Conservation (phyloP, 2,797 vertebrate genomes). For the Mareca penelope region DNA sequence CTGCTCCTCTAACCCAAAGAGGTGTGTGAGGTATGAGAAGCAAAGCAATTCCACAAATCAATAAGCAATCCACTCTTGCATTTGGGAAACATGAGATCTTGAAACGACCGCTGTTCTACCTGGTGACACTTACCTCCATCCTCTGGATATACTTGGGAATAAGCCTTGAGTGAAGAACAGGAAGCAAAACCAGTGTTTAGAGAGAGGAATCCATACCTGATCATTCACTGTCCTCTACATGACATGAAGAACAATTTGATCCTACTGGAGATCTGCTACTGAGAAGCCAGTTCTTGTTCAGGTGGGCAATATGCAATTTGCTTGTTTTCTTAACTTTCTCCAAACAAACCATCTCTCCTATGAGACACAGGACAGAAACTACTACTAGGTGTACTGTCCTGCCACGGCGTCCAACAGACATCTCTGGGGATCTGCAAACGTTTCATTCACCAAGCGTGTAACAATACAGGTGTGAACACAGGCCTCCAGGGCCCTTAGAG, state of each 20-base stretch:
- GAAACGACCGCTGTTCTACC: not conserved
- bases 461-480: not conserved
- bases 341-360: not conserved
- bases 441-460: not conserved
- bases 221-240: not conserved
- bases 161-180: not conserved
- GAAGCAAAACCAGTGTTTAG: not conserved
- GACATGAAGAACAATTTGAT: not conserved
- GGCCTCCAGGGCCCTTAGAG: not conserved
- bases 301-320: not conserved
- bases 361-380: accelerated
- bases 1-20: not conserved
- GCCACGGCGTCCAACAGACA: not conserved
- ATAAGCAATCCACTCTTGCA: not conserved
- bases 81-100: not conserved
- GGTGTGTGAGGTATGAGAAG: not conserved
- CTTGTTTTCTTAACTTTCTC: not conserved
- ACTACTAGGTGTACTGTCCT: not conserved
- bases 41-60: not conserved
- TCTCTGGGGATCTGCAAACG: not conserved
- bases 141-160: not conserved
- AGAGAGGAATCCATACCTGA: not conserved
- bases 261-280: not conserved
- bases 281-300: not conserved
- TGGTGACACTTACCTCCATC: not conserved